Conservation (phyloP, 2,113 vertebrate genomes). For the Petromus typicus region DNA sequence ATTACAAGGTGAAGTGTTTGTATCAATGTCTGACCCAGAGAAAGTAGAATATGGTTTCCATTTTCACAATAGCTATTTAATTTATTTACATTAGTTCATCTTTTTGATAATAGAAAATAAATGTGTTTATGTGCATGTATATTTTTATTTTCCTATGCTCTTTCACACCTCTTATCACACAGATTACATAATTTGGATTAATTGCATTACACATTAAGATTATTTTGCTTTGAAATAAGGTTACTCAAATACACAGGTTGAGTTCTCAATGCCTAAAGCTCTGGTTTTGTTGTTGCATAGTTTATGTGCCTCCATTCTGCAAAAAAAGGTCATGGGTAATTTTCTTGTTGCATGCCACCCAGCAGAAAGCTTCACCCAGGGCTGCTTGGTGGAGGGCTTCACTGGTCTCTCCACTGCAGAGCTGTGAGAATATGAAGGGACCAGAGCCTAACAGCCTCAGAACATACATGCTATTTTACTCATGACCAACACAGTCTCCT, state of each 20-base stretch:
- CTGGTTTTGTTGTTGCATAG: neutral
- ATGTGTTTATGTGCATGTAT: neutral
- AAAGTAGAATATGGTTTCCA: neutral
- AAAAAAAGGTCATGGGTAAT: neutral
- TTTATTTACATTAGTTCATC: neutral
- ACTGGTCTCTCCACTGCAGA: neutral
- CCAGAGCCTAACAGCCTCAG: fast-evolving
- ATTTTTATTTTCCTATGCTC: neutral
- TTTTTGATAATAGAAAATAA: neutral
- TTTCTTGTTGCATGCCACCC: neutral
- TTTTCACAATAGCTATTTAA: neutral
- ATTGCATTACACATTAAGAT: neutral
- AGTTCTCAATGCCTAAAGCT: neutral
- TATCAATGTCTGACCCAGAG: neutral
- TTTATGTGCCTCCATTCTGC: neutral
- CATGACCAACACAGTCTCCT: neutral
- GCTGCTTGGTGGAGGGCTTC: neutral
- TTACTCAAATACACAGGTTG: neutral
- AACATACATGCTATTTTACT: neutral
- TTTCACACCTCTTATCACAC: neutral
- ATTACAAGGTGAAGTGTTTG: neutral
- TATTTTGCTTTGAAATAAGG: conserved; percentile 47
- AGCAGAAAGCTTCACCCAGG: neutral
- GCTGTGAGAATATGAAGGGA: neutral
- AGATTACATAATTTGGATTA: neutral